Conservation (phyloP, 1,140 invertebrate species). For the Hypsibius dujardini region DNA sequence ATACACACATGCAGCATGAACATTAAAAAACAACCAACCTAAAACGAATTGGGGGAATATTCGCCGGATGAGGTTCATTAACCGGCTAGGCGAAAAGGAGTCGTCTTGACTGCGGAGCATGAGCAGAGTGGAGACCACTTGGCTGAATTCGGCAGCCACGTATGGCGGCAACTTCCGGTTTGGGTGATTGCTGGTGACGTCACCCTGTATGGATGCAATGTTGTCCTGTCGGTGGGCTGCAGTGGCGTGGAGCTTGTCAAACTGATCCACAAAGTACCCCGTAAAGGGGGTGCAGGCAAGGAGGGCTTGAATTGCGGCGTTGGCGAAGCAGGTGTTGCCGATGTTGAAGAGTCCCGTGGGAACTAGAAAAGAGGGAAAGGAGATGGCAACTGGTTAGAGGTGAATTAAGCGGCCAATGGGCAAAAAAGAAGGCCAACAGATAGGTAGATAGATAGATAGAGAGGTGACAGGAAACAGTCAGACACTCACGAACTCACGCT, state of each 20-base stretch:
- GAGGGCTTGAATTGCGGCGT: slow-evolving; percentile 26
- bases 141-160: background rate
- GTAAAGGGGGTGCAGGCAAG: slow-evolving; percentile 23
- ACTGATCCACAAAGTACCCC: slow-evolving; percentile 20
- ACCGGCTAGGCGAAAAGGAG: background rate
- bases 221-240: background rate
- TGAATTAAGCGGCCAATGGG: no score
- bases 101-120: background rate
- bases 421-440: no score
- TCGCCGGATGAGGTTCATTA: background rate
- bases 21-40: no score
- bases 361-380: background rate
- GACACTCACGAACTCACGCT: no score
- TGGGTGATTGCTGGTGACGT: background rate
- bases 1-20: no score
- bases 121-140: slow-evolving; percentile 8
- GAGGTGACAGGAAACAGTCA: no score
- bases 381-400: no score
- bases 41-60: background rate
- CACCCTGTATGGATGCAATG: background rate
- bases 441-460: no score
- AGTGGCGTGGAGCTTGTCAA: background rate
- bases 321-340: slow-evolving; percentile 27
- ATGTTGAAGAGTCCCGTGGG: slow-evolving; percentile 24
- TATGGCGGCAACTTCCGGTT: background rate